Conservation (phyloP, 2,888 invertebrate genomes). For the Rhaphigaster nebulosa region DNA sequence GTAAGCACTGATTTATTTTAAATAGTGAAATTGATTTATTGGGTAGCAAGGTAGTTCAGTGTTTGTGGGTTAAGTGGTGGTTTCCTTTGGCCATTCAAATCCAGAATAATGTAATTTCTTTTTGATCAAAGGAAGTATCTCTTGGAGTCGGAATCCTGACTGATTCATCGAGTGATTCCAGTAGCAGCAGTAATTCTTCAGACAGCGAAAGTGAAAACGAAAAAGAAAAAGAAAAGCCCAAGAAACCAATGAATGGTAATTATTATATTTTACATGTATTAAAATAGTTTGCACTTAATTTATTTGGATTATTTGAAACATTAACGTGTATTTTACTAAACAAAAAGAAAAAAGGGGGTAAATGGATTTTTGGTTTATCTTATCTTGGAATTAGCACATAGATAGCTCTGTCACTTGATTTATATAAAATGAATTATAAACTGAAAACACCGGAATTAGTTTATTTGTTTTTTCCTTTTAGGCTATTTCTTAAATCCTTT, state of each 20-base stretch:
- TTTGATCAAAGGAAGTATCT: conserved; percentile 58
- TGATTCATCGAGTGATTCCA: conserved; percentile 69
- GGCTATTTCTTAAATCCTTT: not conserved
- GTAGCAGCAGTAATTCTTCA: conserved; percentile 68
- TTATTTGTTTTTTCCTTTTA: not conserved
- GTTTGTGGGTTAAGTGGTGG: not conserved
- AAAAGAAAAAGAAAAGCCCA: conserved; percentile 67
- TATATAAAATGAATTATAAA: not conserved
- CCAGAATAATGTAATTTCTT: not conserved
- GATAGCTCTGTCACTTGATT: not conserved
- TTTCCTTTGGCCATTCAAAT: not conserved
- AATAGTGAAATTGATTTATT: not conserved
- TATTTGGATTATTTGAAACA: too few species aligned
- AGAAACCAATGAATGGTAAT: conserved; percentile 64
- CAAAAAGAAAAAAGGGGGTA: too few species aligned
- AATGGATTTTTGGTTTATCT: not conserved
- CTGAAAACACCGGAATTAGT: not conserved
- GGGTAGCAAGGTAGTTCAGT: not conserved
- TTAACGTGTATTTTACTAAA: too few species aligned
- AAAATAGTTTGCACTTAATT: too few species aligned
- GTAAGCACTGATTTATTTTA: conserved; percentile 55
- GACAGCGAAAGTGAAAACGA: conserved; percentile 71
- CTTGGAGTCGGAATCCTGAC: conserved; percentile 69
- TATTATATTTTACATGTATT: not conserved
- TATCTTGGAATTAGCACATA: not conserved